Evolutionary conservation across 2,797 vertebrate species (phyloP), one percentile per base, ranked within the genome.

Genomic region (Acestrorhynchus altus): DNA sequence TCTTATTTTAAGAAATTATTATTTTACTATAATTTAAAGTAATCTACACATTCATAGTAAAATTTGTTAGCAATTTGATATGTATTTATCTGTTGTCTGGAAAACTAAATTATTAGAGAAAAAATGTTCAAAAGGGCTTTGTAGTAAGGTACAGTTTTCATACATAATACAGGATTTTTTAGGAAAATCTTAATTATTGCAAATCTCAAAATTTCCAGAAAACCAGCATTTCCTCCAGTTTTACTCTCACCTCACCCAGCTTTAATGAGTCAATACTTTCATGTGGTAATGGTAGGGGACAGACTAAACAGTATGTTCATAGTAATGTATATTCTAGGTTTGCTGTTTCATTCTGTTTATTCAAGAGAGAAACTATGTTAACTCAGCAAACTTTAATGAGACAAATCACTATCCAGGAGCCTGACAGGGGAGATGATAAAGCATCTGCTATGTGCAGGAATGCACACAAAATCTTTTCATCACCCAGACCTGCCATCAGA

Each of bases 401-500:
- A 46, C n/a, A 66, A 52, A 68, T 11, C 18, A 49, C 46, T n/a
- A 68, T n/a, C 16, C 47, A 63, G 22, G 59, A 77, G 16, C 35
- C 28, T 26, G 31, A 56, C 65, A 39, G 35, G 60, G 31, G 22
- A 54, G 70, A 72, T 75, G 52, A 57, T 42, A 42, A 66, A 16
- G 13, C 69, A 39, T 24, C 46, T 24, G 72, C 26, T 49, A 28
- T 54, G 46, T 68, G 68, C 7, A 8, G 65, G 52, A 67, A 70
- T 63, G 26, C 56, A 72, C 51, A 40, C 39, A 59, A 49, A 54
- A 24, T 31, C 44, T 47, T 76, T 72, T 74, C 70, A 80, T 26
- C 44, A 44, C 65, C 57, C 40, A 52, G 28, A 56, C 40, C 16
- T 64, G 40, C 54, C 72, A 72, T 76, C 63, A 54, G 47, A 67